phyloP scores from a whole-genome alignment of 1,140 invertebrate species.

The Cyclina sinensis region DNA sequence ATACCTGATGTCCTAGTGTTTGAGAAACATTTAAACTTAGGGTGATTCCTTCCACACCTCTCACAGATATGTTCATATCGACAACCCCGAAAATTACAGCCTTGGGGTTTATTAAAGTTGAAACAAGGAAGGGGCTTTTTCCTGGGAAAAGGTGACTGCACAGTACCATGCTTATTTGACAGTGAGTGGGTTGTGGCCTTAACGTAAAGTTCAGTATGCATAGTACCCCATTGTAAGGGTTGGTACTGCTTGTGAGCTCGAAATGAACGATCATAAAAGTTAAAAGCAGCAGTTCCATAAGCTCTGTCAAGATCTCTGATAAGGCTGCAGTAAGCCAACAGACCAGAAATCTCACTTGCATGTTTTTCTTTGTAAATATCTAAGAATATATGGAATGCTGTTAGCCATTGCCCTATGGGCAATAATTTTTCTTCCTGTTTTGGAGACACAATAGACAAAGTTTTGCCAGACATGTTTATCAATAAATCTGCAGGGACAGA shows the following conservation, averaged over 20 bases:
- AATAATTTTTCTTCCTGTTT: neutral
- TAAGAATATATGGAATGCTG: neutral
- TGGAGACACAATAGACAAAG: neutral
- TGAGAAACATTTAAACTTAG: neutral
- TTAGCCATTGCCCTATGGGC: neutral
- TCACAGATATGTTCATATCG: neutral
- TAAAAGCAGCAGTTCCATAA: constrained; percentile 1
- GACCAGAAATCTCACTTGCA: neutral
- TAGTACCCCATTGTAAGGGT: neutral
- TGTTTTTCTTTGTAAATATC: neutral
- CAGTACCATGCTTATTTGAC: neutral
- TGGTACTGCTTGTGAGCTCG: neutral
- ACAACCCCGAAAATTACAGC: neutral
- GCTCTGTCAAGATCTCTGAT: constrained; percentile 12
- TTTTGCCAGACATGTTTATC: neutral
- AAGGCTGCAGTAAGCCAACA: neutral
- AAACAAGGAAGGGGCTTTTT: neutral
- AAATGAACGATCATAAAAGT: neutral
- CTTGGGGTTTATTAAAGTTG: neutral
- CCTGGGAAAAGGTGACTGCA: neutral
- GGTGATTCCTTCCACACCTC: neutral
- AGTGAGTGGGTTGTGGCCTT: neutral
- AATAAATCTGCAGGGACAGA: neutral
- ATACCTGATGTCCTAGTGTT: neutral
- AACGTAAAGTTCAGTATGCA: neutral